These are phyloP conservation scores for Peromyscus maniculatus DNA, from an alignment of 2,113 vertebrate genomes.

Conservation along the genomic window DNA sequence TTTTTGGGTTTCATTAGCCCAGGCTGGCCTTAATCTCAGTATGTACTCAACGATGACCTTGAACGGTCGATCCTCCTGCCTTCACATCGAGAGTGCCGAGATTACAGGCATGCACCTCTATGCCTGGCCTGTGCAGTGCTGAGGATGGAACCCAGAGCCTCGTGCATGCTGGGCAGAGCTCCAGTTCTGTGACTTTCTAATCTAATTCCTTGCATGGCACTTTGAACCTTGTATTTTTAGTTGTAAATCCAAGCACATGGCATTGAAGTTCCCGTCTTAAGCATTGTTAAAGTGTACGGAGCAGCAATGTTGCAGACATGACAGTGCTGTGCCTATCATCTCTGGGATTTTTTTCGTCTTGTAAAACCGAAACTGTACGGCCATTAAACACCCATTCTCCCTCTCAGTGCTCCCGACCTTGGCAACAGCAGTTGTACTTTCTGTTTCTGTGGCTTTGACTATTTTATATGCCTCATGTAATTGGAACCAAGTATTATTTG, in stretches of 20 bases:
- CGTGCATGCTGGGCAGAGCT: not conserved
- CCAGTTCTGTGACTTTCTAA: not conserved
- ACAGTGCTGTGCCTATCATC: not conserved
- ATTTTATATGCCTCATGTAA: not conserved
- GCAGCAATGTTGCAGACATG: not conserved
- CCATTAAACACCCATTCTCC: not conserved
- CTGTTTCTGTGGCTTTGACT: not conserved
- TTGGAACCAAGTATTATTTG: not conserved
- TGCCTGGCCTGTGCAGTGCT: not conserved
- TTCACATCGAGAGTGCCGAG: too few species aligned
- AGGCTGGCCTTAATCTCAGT: not conserved
- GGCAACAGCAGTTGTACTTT: not conserved
- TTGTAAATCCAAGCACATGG: not conserved
- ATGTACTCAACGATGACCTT: not conserved
- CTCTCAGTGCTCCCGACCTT: not conserved
- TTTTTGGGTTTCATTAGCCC: not conserved
- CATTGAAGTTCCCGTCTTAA: constrained; percentile 32
- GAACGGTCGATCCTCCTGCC: not conserved
- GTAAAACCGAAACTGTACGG: not conserved
- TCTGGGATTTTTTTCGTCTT: constrained; percentile 31
- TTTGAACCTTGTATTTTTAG: not conserved
- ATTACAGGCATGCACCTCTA: not conserved
- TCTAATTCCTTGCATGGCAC: not conserved
- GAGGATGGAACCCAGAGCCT: not conserved
- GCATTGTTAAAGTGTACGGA: not conserved